These are phyloP conservation scores for Chloropsis cyanopogon DNA, from an alignment of 2,113 vertebrate species.

Conservation along the genomic window DNA sequence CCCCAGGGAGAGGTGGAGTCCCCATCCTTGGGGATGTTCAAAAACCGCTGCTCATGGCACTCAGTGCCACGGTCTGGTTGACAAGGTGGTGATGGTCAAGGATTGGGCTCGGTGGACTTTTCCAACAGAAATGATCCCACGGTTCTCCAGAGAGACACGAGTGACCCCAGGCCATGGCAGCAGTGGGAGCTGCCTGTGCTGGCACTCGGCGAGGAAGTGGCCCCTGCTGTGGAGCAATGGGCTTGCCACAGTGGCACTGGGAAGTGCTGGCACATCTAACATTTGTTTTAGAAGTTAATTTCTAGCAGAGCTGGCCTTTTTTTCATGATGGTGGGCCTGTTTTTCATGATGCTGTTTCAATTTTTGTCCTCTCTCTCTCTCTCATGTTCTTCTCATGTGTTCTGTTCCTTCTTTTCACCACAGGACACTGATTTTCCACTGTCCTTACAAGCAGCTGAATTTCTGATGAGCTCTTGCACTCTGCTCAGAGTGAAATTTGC, in stretches of 20 bases:
- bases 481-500: background rate
- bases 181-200: background rate
- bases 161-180: fast-evolving
- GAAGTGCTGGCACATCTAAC: background rate
- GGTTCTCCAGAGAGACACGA: fast-evolving
- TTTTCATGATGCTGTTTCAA: background rate
- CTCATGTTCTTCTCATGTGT: background rate
- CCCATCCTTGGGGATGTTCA: background rate
- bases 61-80: fast-evolving
- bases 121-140: fast-evolving
- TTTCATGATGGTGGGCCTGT: background rate
- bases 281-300: background rate
- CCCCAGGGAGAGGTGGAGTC: background rate
- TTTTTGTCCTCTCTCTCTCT: background rate
- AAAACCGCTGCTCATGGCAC: fast-evolving
- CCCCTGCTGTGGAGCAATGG: background rate
- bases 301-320: background rate
- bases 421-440: background rate
- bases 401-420: background rate
- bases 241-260: background rate
- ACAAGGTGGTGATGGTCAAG: fast-evolving
- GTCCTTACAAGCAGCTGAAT: background rate
- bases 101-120: background rate
- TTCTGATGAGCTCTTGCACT: background rate
- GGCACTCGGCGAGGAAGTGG: background rate